Conservation (phyloP, 2,797 vertebrate species). For the Fratercula arctica region DNA sequence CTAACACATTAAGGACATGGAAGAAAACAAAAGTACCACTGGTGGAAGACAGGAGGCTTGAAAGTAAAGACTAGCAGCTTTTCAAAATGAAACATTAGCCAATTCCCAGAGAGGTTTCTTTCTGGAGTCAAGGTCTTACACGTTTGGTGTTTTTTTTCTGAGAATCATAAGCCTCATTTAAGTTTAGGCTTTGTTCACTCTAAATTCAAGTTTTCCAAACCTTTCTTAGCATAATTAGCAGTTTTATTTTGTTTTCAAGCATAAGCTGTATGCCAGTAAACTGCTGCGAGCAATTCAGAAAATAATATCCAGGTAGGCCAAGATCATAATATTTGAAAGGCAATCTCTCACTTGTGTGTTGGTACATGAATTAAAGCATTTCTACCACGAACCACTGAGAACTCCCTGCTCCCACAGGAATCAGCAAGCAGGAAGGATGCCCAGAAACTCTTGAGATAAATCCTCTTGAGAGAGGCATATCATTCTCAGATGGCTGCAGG, state of each 20-base stretch:
- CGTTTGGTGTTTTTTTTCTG: not conserved
- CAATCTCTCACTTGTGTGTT: not conserved
- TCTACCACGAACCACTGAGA: not conserved
- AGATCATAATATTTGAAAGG: not conserved
- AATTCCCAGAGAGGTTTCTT: not conserved
- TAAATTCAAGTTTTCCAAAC: not conserved
- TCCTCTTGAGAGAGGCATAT: not conserved
- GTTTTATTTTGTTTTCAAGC: not conserved
- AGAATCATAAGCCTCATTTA: not conserved
- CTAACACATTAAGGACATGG: not conserved
- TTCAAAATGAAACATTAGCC: not conserved
- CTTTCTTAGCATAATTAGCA: not conserved
- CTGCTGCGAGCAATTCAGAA: not conserved
- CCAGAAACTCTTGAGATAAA: not conserved
- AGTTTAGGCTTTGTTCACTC: not conserved
- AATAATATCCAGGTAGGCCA: not conserved
- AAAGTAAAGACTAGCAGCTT: not conserved
- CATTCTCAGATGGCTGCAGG: not conserved
- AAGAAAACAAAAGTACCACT: not conserved
- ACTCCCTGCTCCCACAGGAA: not conserved
- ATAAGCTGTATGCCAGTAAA: not conserved
- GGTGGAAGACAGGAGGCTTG: not conserved
- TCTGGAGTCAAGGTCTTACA: not conserved
- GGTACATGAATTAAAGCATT: not conserved
- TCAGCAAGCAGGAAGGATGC: not conserved